Conservation (phyloP, 2,888 invertebrate species). For the Phorcus lineatus region DNA sequence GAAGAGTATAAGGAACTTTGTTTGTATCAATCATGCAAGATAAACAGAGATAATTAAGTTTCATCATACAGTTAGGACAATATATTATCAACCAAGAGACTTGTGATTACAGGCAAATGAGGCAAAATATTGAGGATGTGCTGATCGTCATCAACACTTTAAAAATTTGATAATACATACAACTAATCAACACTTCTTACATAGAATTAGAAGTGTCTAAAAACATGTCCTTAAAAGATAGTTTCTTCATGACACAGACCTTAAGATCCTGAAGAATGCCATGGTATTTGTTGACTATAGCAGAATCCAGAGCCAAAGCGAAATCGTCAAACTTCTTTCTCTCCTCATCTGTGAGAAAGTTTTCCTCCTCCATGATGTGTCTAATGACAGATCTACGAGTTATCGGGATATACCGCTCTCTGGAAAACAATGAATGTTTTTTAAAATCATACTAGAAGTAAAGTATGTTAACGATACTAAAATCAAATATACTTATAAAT, state of each 20-base stretch:
- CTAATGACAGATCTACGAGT: conserved; percentile 69
- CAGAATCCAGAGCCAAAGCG: conserved; percentile 69
- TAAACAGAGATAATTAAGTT: no score
- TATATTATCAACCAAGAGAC: no score
- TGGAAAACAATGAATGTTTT: conserved; percentile 32
- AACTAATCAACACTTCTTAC: no score
- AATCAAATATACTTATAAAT: no score
- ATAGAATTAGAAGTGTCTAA: no score
- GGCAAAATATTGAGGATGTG: no score
- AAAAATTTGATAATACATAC: no score
- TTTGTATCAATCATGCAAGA: no score
- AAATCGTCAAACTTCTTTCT: conserved; percentile 68
- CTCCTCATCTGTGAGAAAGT: conserved; percentile 65
- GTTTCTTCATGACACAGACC: conserved; percentile 46
- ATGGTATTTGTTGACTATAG: conserved; percentile 71
- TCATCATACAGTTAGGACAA: no score
- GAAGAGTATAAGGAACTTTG: neutral
- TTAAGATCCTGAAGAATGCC: conserved; percentile 72
- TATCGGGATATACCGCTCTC: conserved; percentile 72
- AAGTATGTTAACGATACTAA: neutral
- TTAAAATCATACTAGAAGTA: neutral
- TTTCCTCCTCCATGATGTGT: conserved; percentile 65
- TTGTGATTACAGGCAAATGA: no score
- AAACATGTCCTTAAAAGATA: no score
- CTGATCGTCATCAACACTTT: no score